Evolutionary conservation across 2,888 invertebrate species (phyloP).

Genomic region (Phymatocera aterrima): DNA sequence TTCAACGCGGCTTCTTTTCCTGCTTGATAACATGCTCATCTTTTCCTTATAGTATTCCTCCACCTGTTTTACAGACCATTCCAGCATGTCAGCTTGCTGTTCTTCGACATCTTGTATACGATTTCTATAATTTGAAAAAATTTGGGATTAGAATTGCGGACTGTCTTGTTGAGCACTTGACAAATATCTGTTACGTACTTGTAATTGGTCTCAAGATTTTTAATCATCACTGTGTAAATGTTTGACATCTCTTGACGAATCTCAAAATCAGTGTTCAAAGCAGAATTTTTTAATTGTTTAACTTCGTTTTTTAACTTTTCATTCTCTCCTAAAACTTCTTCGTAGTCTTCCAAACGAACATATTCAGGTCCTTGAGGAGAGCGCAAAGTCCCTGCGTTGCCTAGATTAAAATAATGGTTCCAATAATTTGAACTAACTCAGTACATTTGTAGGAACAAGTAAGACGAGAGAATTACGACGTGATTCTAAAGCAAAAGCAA

Average conservation of each 20-base stretch:
- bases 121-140: conserved; percentile 51
- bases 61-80: conserved; percentile 63
- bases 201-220: conserved; percentile 65
- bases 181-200: conserved; percentile 54
- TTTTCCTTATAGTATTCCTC: conserved; percentile 66
- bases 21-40: conserved; percentile 25
- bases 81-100: conserved; percentile 64
- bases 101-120: conserved; percentile 65
- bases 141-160: not conserved
- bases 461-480: no score
- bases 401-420: conserved; percentile 22
- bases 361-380: not conserved
- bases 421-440: no score
- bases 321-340: conserved; percentile 64
- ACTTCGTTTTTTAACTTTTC: conserved; percentile 64
- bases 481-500: no score
- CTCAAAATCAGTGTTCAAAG: conserved; percentile 62
- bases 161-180: no score
- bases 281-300: conserved; percentile 58
- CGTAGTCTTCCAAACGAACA: conserved; percentile 60
- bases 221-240: conserved; percentile 64
- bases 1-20: conserved; percentile 56
- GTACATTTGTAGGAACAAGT: no score
- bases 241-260: conserved; percentile 68
- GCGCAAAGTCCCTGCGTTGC: conserved; percentile 42